Evolutionary conservation across 2,888 invertebrate genomes (phyloP).

Genomic region (Sympetrum striolatum): DNA sequence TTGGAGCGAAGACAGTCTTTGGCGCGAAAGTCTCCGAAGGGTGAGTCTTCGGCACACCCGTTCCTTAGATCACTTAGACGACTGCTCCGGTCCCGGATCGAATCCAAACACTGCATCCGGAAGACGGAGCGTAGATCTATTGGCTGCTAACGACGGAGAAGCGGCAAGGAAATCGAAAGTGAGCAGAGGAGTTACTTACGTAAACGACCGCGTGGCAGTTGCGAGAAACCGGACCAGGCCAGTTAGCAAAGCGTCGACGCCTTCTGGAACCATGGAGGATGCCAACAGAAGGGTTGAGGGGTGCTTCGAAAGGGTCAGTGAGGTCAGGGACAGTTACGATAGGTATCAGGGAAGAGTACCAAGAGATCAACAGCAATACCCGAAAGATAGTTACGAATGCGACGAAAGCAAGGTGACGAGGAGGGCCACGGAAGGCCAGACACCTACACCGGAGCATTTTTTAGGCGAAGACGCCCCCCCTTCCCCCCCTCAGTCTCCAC

Average conservation of each 20-base stretch:
- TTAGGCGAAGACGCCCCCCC: slow-evolving; percentile 62
- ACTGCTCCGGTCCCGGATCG: slow-evolving; percentile 53
- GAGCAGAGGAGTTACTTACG: slow-evolving; percentile 78
- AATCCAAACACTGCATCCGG: slow-evolving; percentile 45
- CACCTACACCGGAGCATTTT: slow-evolving; percentile 54
- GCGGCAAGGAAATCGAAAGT: slow-evolving; percentile 61
- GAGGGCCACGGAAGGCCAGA: slow-evolving; percentile 47
- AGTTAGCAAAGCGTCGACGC: not conserved
- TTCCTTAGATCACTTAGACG: slow-evolving; percentile 82
- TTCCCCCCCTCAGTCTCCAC: slow-evolving; percentile 52
- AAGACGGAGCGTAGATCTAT: slow-evolving; percentile 50
- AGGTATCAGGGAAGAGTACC: not conserved
- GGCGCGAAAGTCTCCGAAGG: slow-evolving; percentile 79
- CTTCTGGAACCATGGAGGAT: not conserved
- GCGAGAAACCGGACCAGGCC: slow-evolving; percentile 9
- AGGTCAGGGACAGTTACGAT: not conserved
- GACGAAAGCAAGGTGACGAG: slow-evolving; percentile 46
- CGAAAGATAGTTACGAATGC: not conserved
- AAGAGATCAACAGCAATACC: not conserved
- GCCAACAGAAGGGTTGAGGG: not conserved
- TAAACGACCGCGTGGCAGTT: slow-evolving; percentile 65
- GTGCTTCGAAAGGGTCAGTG: not conserved
- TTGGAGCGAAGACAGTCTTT: slow-evolving; percentile 83
- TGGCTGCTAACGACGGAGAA: slow-evolving; percentile 43
- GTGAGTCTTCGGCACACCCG: slow-evolving; percentile 83